These are phyloP conservation scores for Tupaia tana DNA, from an alignment of 2,113 vertebrate genomes.

Conservation along the genomic window DNA sequence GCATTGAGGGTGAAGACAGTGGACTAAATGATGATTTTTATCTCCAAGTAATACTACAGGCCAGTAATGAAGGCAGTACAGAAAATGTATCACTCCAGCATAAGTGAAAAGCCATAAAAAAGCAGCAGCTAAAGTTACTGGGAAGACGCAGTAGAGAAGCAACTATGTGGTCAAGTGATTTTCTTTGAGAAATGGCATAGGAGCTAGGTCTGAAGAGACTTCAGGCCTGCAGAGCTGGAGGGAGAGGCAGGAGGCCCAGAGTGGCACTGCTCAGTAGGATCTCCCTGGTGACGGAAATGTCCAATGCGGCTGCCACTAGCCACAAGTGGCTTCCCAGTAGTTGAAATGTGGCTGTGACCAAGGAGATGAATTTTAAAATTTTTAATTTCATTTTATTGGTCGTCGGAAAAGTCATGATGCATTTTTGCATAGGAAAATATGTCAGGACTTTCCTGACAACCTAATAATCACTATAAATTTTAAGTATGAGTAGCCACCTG, in stretches of 20 bases:
- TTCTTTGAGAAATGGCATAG: neutral
- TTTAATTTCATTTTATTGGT: slow-evolving; percentile 26
- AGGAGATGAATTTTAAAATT: neutral
- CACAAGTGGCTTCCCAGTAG: neutral
- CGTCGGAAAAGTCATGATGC: neutral
- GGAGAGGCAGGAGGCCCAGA: neutral
- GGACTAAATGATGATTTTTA: neutral
- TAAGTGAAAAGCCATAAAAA: neutral
- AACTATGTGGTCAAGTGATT: neutral
- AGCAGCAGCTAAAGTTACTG: neutral
- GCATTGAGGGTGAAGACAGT: neutral
- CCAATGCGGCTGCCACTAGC: neutral
- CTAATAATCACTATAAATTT: neutral
- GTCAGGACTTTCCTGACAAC: too few relatives aligned
- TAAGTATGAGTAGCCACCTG: neutral
- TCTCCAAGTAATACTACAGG: neutral
- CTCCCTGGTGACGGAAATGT: neutral
- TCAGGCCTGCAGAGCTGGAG: neutral
- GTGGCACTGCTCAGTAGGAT: neutral
- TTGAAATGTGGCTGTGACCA: neutral
- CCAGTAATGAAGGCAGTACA: neutral
- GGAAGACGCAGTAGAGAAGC: neutral
- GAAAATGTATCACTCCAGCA: neutral
- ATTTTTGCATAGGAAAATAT: too few relatives aligned
- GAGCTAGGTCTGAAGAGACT: neutral